Conservation (phyloP, 2,888 invertebrate genomes). For the Dryobota labecula region DNA sequence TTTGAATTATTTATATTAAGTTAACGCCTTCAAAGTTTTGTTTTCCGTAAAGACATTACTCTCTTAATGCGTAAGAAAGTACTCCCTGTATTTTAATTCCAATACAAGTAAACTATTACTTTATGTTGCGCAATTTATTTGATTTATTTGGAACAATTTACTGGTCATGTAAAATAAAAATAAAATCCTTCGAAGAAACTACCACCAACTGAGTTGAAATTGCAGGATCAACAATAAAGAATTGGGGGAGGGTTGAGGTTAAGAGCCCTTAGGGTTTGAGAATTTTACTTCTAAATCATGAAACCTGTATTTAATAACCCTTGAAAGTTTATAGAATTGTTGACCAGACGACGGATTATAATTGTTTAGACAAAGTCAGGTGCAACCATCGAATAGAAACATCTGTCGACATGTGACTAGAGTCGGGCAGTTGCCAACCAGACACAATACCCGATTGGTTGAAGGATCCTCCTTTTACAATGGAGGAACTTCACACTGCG, state of each 20-base stretch:
- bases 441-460: neutral
- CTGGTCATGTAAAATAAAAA: neutral
- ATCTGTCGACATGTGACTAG: neutral
- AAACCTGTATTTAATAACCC: neutral
- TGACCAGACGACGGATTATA: neutral
- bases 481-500: neutral
- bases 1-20: conserved; percentile 9
- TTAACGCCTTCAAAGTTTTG: neutral
- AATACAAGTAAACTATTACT: neutral
- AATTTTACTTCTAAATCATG: neutral
- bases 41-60: neutral
- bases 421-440: neutral
- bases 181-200: neutral
- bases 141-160: neutral
- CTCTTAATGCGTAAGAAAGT: neutral
- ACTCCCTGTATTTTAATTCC: neutral
- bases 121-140: conserved; percentile 4
- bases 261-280: neutral
- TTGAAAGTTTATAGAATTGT: neutral
- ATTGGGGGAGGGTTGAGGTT: neutral
- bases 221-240: neutral
- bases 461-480: neutral
- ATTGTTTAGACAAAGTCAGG: neutral
- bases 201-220: neutral
- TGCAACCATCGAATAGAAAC: neutral